Percentiles rank a stretch among this genome's conserved stretches.
phyloP scores from a whole-genome alignment of 2,113 vertebrate genomes.

The Narcine bancroftii region DNA sequence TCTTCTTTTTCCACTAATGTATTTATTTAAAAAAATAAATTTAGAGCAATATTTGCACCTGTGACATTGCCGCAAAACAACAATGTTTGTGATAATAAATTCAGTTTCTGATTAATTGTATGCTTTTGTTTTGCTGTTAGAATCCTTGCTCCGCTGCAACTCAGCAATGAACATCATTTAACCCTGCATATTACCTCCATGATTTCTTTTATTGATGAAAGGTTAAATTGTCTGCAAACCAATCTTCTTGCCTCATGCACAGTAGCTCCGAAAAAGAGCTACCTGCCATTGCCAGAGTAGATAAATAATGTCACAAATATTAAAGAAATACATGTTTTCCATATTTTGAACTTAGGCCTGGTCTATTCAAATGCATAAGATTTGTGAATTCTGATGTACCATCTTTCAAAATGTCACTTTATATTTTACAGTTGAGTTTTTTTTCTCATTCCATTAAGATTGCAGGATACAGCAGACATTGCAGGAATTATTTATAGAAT shows the following conservation, averaged over 20 bases:
- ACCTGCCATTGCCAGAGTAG: not conserved
- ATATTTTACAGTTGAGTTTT: not conserved
- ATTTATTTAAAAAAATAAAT: no score
- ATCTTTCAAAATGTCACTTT: conserved; percentile 13
- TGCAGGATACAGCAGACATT: not conserved
- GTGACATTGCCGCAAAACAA: no score
- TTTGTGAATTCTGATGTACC: not conserved
- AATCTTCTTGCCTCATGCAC: not conserved
- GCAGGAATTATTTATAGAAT: not conserved
- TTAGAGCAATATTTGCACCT: no score
- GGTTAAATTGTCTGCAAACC: not conserved
- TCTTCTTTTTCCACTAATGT: no score
- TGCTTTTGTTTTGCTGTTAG: not conserved
- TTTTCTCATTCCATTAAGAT: not conserved
- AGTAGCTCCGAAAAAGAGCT: not conserved
- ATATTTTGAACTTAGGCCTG: not conserved
- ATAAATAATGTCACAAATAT: not conserved
- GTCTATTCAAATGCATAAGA: not conserved
- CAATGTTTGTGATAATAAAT: no score
- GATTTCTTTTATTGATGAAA: not conserved
- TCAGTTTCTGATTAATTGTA: no score
- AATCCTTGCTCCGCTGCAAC: not conserved
- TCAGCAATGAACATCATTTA: not conserved
- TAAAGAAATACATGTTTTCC: not conserved
- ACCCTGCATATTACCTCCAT: not conserved